These are phyloP conservation scores for Ypsolopha scabrella DNA, from an alignment of 2,888 invertebrate species.

Conservation along the genomic window DNA sequence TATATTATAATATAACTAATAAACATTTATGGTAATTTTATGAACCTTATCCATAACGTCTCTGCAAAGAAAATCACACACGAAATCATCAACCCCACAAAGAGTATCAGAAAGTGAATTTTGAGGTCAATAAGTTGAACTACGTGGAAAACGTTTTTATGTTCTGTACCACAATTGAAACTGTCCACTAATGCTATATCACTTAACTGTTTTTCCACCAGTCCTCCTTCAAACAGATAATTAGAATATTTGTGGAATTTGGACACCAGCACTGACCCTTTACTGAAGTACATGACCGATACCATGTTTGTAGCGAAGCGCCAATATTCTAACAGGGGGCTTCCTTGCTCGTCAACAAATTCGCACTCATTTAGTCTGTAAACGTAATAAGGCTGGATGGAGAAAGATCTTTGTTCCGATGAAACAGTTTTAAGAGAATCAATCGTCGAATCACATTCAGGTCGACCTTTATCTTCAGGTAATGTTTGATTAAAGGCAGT, in stretches of 20 bases:
- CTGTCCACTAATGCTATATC: not conserved
- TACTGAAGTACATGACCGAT: not conserved
- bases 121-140: no score
- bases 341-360: not conserved
- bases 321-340: not conserved
- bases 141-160: not conserved
- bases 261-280: slow-evolving; percentile 8
- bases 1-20: no score
- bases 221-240: not conserved
- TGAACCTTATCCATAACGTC: no score
- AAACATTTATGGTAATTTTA: no score
- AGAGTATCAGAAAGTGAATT: no score
- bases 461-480: not conserved
- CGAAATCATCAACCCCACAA: no score
- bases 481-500: not conserved
- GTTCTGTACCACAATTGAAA: not conserved
- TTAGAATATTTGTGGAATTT: not conserved
- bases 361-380: not conserved
- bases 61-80: no score
- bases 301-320: not conserved
- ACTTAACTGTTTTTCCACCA: not conserved
- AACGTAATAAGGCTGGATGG: not conserved
- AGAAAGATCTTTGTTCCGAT: not conserved
- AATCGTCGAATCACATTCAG: not conserved
- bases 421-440: not conserved